These are phyloP conservation scores for Todiramphus saurophagus DNA, from an alignment of 2,113 vertebrate species.

Conservation along the genomic window DNA sequence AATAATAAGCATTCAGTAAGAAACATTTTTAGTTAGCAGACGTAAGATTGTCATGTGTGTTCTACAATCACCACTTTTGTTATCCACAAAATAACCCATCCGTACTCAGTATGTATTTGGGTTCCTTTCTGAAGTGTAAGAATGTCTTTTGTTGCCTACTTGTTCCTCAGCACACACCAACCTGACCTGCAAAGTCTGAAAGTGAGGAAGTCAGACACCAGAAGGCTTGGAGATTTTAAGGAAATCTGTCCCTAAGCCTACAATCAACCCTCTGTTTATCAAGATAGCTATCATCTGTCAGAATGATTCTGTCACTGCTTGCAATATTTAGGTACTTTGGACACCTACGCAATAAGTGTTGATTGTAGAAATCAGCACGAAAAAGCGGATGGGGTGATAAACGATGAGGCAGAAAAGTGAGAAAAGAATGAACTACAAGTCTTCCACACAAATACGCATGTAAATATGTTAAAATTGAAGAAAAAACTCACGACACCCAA, in stretches of 20 bases:
- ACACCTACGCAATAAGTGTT: neutral
- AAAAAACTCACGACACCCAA: accelerated
- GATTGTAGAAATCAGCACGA: neutral
- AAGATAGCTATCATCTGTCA: neutral
- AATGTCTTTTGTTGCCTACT: neutral
- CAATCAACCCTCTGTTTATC: neutral
- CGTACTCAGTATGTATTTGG: neutral
- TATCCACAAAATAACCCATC: neutral
- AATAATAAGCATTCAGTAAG: constrained; percentile 25
- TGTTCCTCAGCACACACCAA: neutral
- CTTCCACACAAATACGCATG: accelerated
- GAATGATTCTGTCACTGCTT: neutral
- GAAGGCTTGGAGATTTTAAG: neutral
- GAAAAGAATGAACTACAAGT: neutral
- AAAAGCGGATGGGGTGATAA: neutral
- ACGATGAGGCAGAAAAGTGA: neutral
- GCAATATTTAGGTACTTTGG: neutral
- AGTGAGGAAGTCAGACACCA: neutral
- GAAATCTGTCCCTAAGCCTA: neutral
- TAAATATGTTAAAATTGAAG: accelerated
- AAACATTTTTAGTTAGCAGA: neutral
- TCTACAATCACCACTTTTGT: neutral
- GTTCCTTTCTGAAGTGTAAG: neutral
- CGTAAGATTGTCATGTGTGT: neutral
- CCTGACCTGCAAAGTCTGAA: neutral